Conservation (phyloP, 2,113 vertebrate genomes). For the Acanthisitta chloris region DNA sequence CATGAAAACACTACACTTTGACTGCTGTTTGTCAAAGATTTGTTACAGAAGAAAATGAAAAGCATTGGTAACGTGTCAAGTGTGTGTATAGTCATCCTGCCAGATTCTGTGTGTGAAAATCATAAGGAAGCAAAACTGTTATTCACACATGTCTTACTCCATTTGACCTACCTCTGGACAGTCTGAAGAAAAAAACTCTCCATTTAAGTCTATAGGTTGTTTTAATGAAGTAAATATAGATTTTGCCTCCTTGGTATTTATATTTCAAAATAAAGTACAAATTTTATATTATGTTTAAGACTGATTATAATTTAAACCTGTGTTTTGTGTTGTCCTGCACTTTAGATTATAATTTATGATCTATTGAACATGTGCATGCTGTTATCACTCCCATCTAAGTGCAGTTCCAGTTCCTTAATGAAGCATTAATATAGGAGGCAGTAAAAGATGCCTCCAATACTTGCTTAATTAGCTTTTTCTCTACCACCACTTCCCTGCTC, state of each 20-base stretch:
- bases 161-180: neutral
- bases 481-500: neutral
- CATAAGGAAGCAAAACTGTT: neutral
- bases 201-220: neutral
- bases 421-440: neutral
- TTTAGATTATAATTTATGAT: neutral
- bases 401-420: neutral
- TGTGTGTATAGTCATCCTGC: neutral
- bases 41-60: slow-evolving; percentile 3
- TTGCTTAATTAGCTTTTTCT: slow-evolving; percentile 4
- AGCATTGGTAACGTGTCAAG: neutral
- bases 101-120: neutral
- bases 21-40: neutral
- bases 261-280: neutral
- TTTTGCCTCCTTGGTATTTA: neutral
- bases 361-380: neutral
- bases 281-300: neutral
- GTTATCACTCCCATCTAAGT: neutral
- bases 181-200: neutral
- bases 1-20: neutral
- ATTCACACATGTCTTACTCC: neutral
- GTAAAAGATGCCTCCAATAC: neutral
- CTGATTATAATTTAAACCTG: neutral
- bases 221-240: neutral
- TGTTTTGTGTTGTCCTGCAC: neutral